These are phyloP conservation scores for Rousettus madagascariensis DNA, from an alignment of 2,797 vertebrate genomes.

Conservation along the genomic window DNA sequence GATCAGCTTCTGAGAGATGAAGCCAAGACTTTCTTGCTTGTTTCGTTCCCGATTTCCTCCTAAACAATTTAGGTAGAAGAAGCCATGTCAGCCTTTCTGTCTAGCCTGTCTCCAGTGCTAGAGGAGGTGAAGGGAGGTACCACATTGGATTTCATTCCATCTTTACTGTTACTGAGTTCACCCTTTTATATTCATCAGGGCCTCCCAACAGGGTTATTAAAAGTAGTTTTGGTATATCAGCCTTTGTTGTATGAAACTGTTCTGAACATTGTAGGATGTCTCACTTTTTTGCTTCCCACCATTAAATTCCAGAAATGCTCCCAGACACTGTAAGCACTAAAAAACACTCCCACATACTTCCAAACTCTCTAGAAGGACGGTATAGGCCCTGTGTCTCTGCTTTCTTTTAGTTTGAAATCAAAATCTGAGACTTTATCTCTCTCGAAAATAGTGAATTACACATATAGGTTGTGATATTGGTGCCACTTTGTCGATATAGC, in stretches of 20 bases:
- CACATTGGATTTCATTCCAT: neutral
- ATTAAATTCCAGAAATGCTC: neutral
- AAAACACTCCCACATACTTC: neutral
- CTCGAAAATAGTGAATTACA: neutral
- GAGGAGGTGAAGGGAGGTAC: neutral
- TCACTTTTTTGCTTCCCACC: neutral
- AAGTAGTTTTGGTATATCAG: neutral
- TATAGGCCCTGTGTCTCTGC: neutral
- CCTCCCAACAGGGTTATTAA: neutral
- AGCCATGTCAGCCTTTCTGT: neutral
- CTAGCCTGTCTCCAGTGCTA: neutral
- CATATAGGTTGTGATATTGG: neutral
- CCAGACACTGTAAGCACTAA: neutral
- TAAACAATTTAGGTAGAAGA: neutral
- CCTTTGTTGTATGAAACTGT: neutral
- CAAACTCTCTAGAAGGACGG: neutral
- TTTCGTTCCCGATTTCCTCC: neutral
- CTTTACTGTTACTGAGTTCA: neutral
- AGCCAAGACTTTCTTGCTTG: neutral
- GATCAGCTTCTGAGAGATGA: neutral
- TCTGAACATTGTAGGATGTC: neutral
- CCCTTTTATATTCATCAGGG: neutral
- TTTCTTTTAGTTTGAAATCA: neutral
- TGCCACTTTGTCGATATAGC: neutral
- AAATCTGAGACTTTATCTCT: neutral